Percentiles rank a stretch among this genome's conserved stretches.
Evolutionary conservation across 2,113 vertebrate species (phyloP).

Genomic region (Pterocles burchelli): DNA sequence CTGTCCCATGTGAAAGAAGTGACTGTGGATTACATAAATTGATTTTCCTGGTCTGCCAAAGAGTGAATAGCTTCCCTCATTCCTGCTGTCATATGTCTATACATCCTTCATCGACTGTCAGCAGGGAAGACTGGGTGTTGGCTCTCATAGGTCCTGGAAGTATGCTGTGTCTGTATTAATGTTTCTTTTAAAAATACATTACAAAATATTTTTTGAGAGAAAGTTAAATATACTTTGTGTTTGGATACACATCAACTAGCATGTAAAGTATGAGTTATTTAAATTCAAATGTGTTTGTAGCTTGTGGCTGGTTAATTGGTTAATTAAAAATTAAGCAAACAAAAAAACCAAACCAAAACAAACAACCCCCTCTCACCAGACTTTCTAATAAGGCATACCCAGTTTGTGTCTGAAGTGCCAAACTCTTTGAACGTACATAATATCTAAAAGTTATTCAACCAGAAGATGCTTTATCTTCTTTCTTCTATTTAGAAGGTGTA

Average conservation of each 20-base stretch:
- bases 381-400: not conserved
- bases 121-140: not conserved
- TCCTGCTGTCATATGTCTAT: slow-evolving; percentile 26
- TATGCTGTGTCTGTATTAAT: not conserved
- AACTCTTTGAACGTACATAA: not conserved
- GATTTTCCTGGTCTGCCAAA: slow-evolving; percentile 15
- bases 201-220: not conserved
- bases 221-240: not conserved
- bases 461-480: not conserved
- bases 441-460: not conserved
- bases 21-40: slow-evolving; percentile 35
- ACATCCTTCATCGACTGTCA: not conserved
- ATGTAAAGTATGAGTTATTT: slow-evolving; percentile 2
- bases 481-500: not conserved
- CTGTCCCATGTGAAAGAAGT: slow-evolving; percentile 55
- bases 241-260: not conserved
- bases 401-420: not conserved
- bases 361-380: rapidly evolving
- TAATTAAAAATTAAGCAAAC: not conserved
- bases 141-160: not conserved
- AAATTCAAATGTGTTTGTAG: not conserved
- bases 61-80: not conserved
- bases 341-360: not conserved
- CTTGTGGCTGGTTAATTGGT: not conserved
- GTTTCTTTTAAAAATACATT: slow-evolving; percentile 7